Conservation (phyloP, 2,113 vertebrate species). For the Gorsachius goisagi region DNA sequence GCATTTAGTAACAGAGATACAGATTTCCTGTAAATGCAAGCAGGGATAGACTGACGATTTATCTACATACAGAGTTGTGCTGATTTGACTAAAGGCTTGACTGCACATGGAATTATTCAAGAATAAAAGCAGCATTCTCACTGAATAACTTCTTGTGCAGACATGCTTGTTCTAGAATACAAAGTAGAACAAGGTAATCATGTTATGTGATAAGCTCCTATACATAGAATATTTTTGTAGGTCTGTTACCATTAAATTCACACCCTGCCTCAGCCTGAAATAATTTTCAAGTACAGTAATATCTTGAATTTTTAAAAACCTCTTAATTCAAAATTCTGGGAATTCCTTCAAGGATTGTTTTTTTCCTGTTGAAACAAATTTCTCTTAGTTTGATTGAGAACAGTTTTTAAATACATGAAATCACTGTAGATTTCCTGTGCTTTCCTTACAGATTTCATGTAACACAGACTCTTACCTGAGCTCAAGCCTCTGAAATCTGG, state of each 20-base stretch:
- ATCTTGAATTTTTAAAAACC: not conserved
- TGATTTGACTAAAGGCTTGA: constrained; percentile 39
- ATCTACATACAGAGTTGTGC: not conserved
- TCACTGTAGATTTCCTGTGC: not conserved
- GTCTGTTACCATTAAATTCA: not conserved
- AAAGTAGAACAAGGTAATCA: constrained; percentile 7
- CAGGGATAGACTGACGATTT: not conserved
- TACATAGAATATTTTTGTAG: not conserved
- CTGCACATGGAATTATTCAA: constrained; percentile 8
- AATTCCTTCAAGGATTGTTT: not conserved
- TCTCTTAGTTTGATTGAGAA: not conserved
- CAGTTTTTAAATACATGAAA: not conserved
- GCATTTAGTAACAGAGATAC: not conserved
- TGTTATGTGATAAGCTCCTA: not conserved
- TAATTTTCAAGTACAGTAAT: not conserved
- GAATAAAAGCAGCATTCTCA: constrained; percentile 28
- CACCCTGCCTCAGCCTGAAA: not conserved
- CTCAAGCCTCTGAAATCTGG: not conserved
- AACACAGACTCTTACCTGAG: not conserved
- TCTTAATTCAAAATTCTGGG: not conserved
- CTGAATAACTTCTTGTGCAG: not conserved
- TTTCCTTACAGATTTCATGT: not conserved
- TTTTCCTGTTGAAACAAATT: not conserved
- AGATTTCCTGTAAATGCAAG: not conserved
- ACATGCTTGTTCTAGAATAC: constrained; percentile 7